Evolutionary conservation across 1,140 invertebrate genomes (phyloP).

Genomic region (Contarinia nasturtii): DNA sequence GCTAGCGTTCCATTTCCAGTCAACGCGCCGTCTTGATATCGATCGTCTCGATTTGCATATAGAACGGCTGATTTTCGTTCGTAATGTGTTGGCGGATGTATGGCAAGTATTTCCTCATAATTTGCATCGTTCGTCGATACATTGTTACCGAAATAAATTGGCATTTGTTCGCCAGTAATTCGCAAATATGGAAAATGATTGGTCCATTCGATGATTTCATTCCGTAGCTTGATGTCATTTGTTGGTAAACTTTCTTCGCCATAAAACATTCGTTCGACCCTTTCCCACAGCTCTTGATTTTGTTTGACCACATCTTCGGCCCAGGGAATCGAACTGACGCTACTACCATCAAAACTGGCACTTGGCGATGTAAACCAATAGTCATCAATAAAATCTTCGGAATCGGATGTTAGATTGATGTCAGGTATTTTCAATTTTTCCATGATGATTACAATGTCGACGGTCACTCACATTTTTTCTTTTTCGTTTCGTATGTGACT

Average conservation of each 20-base stretch:
- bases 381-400: neutral
- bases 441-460: no score
- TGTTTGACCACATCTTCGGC: conserved; percentile 22
- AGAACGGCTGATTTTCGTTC: neutral
- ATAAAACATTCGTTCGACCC: conserved; percentile 17
- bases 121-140: neutral
- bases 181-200: conserved; percentile 12
- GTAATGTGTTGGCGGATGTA: neutral
- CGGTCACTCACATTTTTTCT: no score
- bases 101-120: neutral
- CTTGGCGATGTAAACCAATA: neutral
- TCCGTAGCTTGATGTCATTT: conserved; percentile 13
- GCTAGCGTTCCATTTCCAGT: neutral
- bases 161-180: conserved; percentile 1
- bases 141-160: neutral
- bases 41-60: neutral
- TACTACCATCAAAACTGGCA: neutral
- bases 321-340: conserved; percentile 18
- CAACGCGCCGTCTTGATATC: neutral
- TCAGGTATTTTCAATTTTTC: no score
- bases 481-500: no score
- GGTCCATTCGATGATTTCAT: conserved; percentile 21
- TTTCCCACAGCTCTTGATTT: conserved; percentile 20
- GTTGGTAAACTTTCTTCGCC: conserved; percentile 13
- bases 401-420: neutral